These are phyloP conservation scores for Oligia latruncula DNA, from an alignment of 2,888 invertebrate genomes.

Conservation along the genomic window DNA sequence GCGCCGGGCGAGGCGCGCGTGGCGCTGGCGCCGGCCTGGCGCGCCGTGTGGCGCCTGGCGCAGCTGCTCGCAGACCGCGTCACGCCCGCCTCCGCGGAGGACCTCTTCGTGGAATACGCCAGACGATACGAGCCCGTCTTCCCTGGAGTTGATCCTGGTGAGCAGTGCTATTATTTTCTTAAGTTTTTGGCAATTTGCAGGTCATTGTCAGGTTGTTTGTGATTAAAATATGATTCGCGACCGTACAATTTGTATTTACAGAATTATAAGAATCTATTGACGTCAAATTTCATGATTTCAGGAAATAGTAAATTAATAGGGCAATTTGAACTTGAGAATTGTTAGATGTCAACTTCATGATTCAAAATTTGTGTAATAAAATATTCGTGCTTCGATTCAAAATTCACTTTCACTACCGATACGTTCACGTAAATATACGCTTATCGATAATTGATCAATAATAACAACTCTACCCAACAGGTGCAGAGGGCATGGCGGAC, in stretches of 20 bases:
- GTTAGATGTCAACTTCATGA: background rate
- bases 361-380: background rate
- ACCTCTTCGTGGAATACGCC: constrained; percentile 78
- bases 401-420: background rate
- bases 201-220: background rate
- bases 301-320: background rate
- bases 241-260: background rate
- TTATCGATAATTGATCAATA: background rate
- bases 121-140: constrained; percentile 79
- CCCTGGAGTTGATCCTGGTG: constrained; percentile 78
- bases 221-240: too few species aligned
- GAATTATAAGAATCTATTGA: background rate
- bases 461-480: constrained; percentile 43
- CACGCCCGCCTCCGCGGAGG: constrained; percentile 68
- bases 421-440: background rate
- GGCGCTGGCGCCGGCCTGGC: constrained; percentile 78
- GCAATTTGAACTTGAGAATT: background rate
- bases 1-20: constrained; percentile 70
- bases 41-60: constrained; percentile 83
- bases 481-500: constrained; percentile 75
- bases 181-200: background rate
- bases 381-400: background rate
- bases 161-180: constrained; percentile 40
- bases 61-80: constrained; percentile 76
- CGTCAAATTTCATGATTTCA: background rate